phyloP scores from a whole-genome alignment of 1,140 invertebrate species.

The Samia ricini region DNA sequence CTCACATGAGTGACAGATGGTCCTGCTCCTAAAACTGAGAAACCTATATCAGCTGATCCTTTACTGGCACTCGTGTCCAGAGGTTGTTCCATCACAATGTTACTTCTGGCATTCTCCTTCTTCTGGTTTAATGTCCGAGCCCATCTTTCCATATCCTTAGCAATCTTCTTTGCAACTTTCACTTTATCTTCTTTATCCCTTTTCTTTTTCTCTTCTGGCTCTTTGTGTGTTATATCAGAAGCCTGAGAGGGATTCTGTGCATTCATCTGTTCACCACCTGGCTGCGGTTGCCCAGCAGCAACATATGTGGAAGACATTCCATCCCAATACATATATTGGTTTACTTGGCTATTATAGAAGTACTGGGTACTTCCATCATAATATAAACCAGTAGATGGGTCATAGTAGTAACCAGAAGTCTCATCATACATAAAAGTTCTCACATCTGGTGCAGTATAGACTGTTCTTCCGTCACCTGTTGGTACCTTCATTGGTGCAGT shows the following conservation, averaged over 20 bases:
- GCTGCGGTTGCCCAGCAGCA: conserved; percentile 80
- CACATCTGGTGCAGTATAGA: conserved; percentile 86
- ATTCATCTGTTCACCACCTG: conserved; percentile 54
- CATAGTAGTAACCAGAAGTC: conserved; percentile 97
- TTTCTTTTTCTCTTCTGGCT: conserved; percentile 75
- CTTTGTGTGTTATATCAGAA: conserved; percentile 42
- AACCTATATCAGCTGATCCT: conserved; percentile 93
- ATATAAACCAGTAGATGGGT: conserved; percentile 94
- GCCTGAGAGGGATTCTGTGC: conserved; percentile 46
- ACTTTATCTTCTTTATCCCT: conserved; percentile 92
- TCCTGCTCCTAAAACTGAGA: conserved; percentile 85
- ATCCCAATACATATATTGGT: conserved; percentile 98
- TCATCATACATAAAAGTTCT: conserved; percentile 96
- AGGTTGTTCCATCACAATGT: conserved; percentile 78
- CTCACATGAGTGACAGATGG: conserved; percentile 79
- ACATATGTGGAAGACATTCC: conserved; percentile 88
- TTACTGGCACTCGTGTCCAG: conserved; percentile 71
- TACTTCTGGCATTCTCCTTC: conserved; percentile 90
- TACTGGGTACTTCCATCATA: conserved; percentile 97
- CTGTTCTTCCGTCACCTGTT: conserved; percentile 64
- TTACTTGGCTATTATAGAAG: conserved; percentile 93
- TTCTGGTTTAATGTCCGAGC: conserved; percentile 98
- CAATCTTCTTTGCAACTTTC: conserved; percentile 98
- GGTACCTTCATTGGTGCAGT: conserved; percentile 73
- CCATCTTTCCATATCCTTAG: conserved; percentile 98